phyloP scores from a whole-genome alignment of 1,140 invertebrate species.

The Drosophila orena region DNA sequence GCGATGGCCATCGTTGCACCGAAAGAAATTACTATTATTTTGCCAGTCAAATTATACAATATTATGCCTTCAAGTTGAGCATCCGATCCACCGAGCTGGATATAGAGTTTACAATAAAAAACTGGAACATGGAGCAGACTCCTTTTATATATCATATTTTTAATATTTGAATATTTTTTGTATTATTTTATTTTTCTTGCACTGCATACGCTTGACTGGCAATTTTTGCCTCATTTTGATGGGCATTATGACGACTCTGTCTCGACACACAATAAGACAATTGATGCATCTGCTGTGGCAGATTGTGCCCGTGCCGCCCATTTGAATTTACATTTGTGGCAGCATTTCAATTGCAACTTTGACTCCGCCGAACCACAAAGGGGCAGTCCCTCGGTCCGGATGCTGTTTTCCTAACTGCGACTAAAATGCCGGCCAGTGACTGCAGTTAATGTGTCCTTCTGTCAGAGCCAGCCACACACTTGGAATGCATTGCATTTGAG shows the following conservation, averaged over 20 bases:
- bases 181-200: no score
- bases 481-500: conserved; percentile 63
- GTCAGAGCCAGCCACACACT: conserved; percentile 59
- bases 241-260: conserved; percentile 78
- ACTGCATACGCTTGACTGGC: not conserved
- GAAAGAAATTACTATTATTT: not conserved
- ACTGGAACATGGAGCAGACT: no score
- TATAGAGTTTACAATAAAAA: no score
- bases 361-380: conserved; percentile 58
- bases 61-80: no score
- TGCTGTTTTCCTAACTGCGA: conserved; percentile 14
- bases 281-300: conserved; percentile 77
- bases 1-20: conserved; percentile 9
- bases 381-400: conserved; percentile 47
- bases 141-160: not conserved
- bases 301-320: conserved; percentile 37
- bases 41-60: not conserved
- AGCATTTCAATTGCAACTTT: conserved; percentile 39
- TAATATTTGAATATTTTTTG: no score
- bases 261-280: conserved; percentile 81
- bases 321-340: conserved; percentile 51
- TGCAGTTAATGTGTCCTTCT: conserved; percentile 74
- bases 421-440: conserved; percentile 26
- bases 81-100: no score
- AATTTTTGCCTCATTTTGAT: conserved; percentile 49